Conservation (phyloP, 2,797 vertebrate species). For the Menidia menidia region DNA sequence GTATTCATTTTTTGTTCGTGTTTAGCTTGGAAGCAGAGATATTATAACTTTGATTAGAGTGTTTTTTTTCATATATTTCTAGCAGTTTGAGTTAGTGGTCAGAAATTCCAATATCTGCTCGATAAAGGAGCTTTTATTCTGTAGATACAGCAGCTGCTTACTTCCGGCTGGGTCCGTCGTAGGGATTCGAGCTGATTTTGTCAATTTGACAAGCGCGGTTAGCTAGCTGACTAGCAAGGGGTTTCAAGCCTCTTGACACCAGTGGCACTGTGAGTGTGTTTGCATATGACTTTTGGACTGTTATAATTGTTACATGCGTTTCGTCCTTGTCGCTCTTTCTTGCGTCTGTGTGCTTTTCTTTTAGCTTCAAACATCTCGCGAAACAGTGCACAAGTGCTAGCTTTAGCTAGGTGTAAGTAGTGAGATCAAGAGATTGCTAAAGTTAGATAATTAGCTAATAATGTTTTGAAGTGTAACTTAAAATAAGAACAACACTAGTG, state of each 20-base stretch:
- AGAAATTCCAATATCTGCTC: too few relatives aligned
- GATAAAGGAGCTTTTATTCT: conserved; percentile 35
- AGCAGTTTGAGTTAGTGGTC: background rate
- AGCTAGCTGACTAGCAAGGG: conserved; percentile 51
- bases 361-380: conserved; percentile 16
- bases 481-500: background rate
- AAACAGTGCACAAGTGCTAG: conserved; percentile 40
- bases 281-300: conserved; percentile 31
- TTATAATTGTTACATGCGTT: conserved; percentile 15
- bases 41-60: too few relatives aligned
- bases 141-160: background rate
- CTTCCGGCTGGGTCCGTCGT: conserved; percentile 5
- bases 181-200: conserved; percentile 11
- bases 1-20: too few relatives aligned
- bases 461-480: background rate
- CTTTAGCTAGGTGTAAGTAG: conserved; percentile 41
- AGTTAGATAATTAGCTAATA: conserved; percentile 30
- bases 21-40: too few relatives aligned
- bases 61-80: background rate
- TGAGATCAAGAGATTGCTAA: conserved; percentile 35
- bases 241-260: conserved; percentile 55
- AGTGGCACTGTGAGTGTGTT: conserved; percentile 61
- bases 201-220: conserved; percentile 49
- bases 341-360: background rate
- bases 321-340: background rate